Evolutionary conservation across 2,113 vertebrate genomes (phyloP), one percentile per base, ranked within the genome.

Genomic region (Noctilio leporinus): DNA sequence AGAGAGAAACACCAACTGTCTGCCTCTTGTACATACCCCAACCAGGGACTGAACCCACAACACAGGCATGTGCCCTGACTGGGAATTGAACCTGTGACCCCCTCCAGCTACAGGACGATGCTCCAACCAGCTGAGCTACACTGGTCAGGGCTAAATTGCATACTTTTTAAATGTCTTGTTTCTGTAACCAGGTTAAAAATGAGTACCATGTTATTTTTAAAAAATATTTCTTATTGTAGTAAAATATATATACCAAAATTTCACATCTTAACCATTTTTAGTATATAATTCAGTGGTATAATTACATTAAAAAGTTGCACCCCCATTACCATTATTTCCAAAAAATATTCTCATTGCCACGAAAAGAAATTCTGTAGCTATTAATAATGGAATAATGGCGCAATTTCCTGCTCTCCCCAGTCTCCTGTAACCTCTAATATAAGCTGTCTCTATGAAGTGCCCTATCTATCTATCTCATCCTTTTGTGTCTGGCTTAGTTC

Each of bases 111-210:
- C 47, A 47, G 47, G 47, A 47, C 11, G 47, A 47, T 47, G 47
- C 47, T 47, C 47, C 47, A 47, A 47, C 47, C 6, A 47, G 11
- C 47, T 59, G 57, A 59, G 57, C 57, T 26, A 59, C 57, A 59
- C 57, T 26, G 26, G 28, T 28, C 26, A 24, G 28, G 59, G 28
- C 59, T 65, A 69, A 69, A 86, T 89, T 65, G 86, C 5, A 38
- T 51, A 55, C 38, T 45, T 82, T 83, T 94, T 45, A 72, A 84
- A 84, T 77, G 19, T 65, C 87, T 93, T 86, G 4, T 65, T 77
- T 92, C 43, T 87, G 55, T 86, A 89, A 70, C 20, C 26, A 89
- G 38, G 28, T 93, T 81, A 81, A 64, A 96, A 96, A 95, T 80
- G 53, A 86, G 40, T 67, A 72, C 1, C 24, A 87, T 55, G 35